These are phyloP conservation scores for Andrena dorsata DNA, from an alignment of 2,888 invertebrate species.

Conservation along the genomic window DNA sequence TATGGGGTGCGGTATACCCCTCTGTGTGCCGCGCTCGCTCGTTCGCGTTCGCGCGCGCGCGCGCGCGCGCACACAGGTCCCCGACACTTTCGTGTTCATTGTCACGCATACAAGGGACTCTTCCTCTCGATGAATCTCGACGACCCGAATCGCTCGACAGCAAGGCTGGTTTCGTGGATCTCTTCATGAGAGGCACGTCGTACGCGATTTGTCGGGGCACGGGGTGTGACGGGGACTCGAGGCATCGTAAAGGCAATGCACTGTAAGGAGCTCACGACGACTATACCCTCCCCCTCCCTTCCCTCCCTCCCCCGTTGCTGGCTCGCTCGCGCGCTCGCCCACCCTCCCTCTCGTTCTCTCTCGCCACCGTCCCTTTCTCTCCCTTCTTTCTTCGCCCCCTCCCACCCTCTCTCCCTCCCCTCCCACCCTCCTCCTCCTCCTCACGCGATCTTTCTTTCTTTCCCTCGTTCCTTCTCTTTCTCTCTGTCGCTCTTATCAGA, in stretches of 20 bases:
- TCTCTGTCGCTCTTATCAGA: constrained; percentile 58
- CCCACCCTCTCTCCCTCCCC: constrained; percentile 46
- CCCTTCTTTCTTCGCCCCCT: constrained; percentile 58
- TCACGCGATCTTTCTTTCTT: constrained; percentile 42
- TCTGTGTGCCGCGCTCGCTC: constrained; percentile 36
- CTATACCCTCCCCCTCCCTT: constrained; percentile 72
- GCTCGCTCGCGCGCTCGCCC: constrained; percentile 33
- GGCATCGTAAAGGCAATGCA: constrained; percentile 84
- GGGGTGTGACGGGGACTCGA: constrained; percentile 82
- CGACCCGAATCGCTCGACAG: constrained; percentile 75
- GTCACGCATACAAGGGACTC: constrained; percentile 64
- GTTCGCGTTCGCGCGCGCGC: neutral
- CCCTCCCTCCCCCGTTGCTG: constrained; percentile 42
- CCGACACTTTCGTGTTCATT: constrained; percentile 41
- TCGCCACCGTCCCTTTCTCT: constrained; percentile 59
- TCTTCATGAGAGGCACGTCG: constrained; percentile 78
- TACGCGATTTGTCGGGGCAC: constrained; percentile 80
- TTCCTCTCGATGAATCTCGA: constrained; percentile 71
- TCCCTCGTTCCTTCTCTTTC: constrained; percentile 47
- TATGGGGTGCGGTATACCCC: constrained; percentile 65
- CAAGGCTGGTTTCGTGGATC: constrained; percentile 76
- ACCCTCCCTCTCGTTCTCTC: constrained; percentile 53
- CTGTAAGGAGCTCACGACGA: constrained; percentile 84
- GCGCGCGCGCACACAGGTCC: constrained; percentile 24
- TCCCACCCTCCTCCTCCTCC: constrained; percentile 40